Evolutionary conservation across 2,113 vertebrate genomes (phyloP), one percentile per base, ranked within the genome.

Genomic region (Phylloscopus whistleri): DNA sequence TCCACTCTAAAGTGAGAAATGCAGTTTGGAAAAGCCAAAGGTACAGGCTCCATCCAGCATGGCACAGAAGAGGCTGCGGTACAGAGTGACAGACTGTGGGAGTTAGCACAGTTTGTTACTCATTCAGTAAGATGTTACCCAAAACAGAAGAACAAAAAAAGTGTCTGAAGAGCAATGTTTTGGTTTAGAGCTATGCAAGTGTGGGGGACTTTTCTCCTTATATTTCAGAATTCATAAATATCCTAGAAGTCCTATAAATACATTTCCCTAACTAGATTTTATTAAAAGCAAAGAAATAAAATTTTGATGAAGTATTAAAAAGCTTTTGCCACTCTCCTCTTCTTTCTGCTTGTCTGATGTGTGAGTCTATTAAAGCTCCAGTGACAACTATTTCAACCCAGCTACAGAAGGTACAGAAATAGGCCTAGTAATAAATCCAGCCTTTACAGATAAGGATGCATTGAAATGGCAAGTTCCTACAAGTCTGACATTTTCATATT

Each of bases 261-360:
- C 22, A 69, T 82, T 87, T 87, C 58, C n/a, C 37, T 83, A 87
- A 82, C 53, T 62, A 66, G 31, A 62, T 66, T 87, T 92, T 85
- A 94, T 91, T 95, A 87, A 85, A 85, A 95, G 78, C 58, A 79
- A 92, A 93, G 69, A 79, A 94, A 87, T 91, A 79, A 87, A 76
- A 51, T 73, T 84, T 87, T 93, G 37, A 94, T 89, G 66, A 89
- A 84, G 62, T 48, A 81, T 79, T 92, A 60, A 94, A 95, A 92
- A 55, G 44, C 69, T 94, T 94, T 91, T 79, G 66, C 89, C 89
- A 76, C 69, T 92, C 16, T 81, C 15, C 10, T 87, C 27, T 75
- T 14, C n/a, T 59, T 92, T 85, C 81, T 87, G 66, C 87, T 82
- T 79, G 62, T 76, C 81, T 95, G 67, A 94, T 23, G 13, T 69